Base-by-base conservation (phyloP, 2,797 vertebrate genomes). In the Chelidonichthys spinosus region DNA sequence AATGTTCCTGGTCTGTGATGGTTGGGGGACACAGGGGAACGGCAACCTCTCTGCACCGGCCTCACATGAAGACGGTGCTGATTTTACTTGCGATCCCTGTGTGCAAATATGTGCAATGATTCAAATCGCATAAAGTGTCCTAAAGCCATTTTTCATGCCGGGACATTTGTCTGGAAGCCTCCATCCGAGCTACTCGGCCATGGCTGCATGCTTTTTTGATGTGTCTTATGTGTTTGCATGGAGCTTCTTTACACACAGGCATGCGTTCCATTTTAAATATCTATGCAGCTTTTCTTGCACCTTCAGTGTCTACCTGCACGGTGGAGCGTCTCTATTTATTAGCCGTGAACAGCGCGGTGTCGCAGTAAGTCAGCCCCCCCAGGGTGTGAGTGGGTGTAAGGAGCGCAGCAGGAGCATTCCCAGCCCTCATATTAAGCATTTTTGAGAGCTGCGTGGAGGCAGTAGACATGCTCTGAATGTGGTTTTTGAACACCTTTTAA, bases 81-180 rank as follows among this genome's bases (percentile, higher is more conserved):
- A 70, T 35, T 60, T 33, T 32, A 49, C 25, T 54, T 73, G 47
- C 13, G 63, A 44, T 69, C 81, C 64, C 40, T 68, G 52, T 50
- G 63, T 67, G 59, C 63, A 81, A 82, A 78, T 79, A 9, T 60
- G 52, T 76, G 71, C 74, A 73, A 85, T 70, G 55, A 69, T 76
- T 79, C 36, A 76, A 79, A 80, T 66, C 74, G 49, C 67, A 74
- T 87, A 76, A 74, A 72, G 35, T 67, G 33, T 9, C 69, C 62
- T 18, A 37, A 68, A 77, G 74, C 44, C 0, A 11, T 63, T 76
- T 37, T 54, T 74, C 13, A 73, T 52, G 60, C 47, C 5, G 68
- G 6, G 60, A 55, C 63, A 42, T 73, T 76, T n/a, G n/a, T 43
- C 32, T 52, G 49, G 61, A 63, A 71, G 75, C 70, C 79, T 73